Conservation (phyloP, 2,113 vertebrate genomes). For the Ceyx cyanopectus region DNA sequence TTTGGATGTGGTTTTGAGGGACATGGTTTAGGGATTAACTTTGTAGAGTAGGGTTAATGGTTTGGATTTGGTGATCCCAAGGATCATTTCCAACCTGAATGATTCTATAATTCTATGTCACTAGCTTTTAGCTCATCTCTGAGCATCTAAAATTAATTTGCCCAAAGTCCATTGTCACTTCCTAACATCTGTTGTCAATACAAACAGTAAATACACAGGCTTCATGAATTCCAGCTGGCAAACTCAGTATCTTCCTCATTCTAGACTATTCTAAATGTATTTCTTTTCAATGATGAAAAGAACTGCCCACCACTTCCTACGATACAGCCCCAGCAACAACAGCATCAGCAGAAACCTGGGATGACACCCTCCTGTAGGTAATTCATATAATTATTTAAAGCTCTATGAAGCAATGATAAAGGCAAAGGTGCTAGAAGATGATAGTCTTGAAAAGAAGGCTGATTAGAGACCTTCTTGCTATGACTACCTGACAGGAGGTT, state of each 20-base stretch:
- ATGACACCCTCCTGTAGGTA: background rate
- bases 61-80: too few species aligned
- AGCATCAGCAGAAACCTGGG: background rate
- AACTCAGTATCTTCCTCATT: background rate
- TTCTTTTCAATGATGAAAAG: background rate
- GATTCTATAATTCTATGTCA: background rate
- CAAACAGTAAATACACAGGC: background rate
- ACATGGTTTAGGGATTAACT: too few species aligned
- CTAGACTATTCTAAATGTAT: background rate
- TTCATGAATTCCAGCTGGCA: background rate
- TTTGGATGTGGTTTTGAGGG: too few species aligned
- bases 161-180: background rate
- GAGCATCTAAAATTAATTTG: background rate
- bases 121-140: background rate
- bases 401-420: background rate
- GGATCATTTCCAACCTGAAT: too few species aligned
- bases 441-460: background rate
- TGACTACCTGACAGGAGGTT: too few species aligned
- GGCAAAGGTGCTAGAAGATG: background rate
- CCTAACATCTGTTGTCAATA: background rate
- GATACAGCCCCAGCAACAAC: background rate
- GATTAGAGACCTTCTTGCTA: too few species aligned
- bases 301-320: background rate
- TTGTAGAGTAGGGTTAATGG: too few species aligned
- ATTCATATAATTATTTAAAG: background rate